phyloP scores from a whole-genome alignment of 2,113 vertebrate genomes.

The human region DNA sequence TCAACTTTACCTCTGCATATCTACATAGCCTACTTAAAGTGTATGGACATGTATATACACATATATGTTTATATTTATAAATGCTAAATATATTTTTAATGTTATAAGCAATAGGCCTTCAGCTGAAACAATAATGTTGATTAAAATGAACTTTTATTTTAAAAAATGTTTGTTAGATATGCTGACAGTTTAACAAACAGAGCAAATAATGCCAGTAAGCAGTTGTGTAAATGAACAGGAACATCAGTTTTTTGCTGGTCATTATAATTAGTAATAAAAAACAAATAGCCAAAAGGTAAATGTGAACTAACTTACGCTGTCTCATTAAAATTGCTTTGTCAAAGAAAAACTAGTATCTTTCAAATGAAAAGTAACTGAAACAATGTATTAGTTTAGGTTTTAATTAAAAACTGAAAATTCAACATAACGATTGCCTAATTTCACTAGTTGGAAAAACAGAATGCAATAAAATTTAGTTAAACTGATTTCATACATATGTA shows the following conservation, averaged over 20 bases:
- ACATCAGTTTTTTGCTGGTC: neutral
- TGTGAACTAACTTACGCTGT: conserved; percentile 44
- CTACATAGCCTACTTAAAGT: neutral
- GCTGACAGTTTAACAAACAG: neutral
- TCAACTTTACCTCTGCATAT: neutral
- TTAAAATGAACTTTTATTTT: neutral
- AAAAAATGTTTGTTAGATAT: neutral
- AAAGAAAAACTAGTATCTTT: conserved; percentile 61
- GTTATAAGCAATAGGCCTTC: neutral
- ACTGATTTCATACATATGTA: conserved; percentile 39
- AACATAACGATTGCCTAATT: conserved; percentile 44
- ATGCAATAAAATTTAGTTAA: conserved; percentile 46
- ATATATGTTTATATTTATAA: neutral
- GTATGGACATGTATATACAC: neutral
- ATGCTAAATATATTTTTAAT: neutral
- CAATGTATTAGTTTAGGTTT: conserved; percentile 53
- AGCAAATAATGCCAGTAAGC: conserved; percentile 37
- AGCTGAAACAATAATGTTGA: neutral
- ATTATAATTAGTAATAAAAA: conserved; percentile 49
- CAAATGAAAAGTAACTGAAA: conserved; percentile 62
- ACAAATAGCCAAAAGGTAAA: conserved; percentile 52
- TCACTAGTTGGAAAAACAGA: conserved; percentile 44
- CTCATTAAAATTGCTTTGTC: conserved; percentile 66
- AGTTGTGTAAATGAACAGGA: conserved; percentile 32
- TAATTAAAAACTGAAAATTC: conserved; percentile 69